A percentile compares a stretch with the other conserved stretches of the same genome.
Evolutionary conservation across 2,888 invertebrate genomes (phyloP).

Genomic region (Phasia obesa): DNA sequence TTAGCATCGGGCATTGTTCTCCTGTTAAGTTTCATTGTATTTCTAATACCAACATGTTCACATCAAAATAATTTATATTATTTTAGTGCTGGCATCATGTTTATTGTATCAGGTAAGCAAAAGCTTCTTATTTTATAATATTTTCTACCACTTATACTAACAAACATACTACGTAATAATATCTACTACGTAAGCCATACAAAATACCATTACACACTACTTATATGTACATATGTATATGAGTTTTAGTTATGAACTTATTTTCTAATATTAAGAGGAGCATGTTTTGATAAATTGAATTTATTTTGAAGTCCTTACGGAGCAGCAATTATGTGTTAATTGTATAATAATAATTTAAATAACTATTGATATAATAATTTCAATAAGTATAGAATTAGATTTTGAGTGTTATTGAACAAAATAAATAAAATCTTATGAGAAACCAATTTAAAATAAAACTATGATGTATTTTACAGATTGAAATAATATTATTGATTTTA

Average conservation of each 20-base stretch:
- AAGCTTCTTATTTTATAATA: neutral
- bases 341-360: neutral
- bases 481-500: neutral
- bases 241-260: neutral
- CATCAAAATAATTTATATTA: conserved; percentile 90
- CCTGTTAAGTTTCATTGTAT: conserved; percentile 90
- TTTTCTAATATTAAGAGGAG: neutral
- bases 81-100: conserved; percentile 92
- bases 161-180: too few species aligned
- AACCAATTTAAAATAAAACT: neutral
- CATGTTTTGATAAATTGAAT: conserved; percentile 38
- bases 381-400: neutral
- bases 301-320: conserved; percentile 9
- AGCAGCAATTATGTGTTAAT: neutral
- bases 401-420: neutral
- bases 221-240: too few species aligned
- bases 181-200: neutral
- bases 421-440: neutral
- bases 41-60: conserved; percentile 89
- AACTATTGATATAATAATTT: neutral
- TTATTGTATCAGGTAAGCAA: conserved; percentile 92
- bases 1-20: conserved; percentile 90
- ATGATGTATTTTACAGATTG: neutral
- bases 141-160: neutral
- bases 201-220: neutral